Conservation (phyloP, 2,113 vertebrate species). For the Tor tambroides region DNA sequence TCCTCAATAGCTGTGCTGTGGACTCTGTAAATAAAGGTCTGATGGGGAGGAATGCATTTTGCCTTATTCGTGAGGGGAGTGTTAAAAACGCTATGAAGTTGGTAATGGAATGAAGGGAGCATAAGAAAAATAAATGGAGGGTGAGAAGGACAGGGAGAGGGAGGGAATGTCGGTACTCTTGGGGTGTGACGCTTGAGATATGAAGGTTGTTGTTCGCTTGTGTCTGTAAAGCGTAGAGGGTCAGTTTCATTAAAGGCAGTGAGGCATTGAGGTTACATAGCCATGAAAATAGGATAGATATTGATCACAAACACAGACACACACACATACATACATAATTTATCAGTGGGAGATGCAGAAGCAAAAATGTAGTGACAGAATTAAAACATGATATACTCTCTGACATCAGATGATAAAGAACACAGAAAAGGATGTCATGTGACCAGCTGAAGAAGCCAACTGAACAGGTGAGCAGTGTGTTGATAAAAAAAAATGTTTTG, state of each 20-base stretch:
- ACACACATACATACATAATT: not conserved
- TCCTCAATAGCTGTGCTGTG: not conserved
- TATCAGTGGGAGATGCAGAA: not conserved
- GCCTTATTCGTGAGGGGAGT: constrained; percentile 29
- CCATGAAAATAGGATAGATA: constrained; percentile 30
- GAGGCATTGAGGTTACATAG: constrained; percentile 20
- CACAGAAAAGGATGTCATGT: not conserved
- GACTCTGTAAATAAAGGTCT: constrained; percentile 14
- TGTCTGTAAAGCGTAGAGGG: not conserved
- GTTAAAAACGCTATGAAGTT: constrained; percentile 41
- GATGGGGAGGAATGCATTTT: not conserved
- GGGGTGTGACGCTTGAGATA: constrained; percentile 24
- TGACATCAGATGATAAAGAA: not conserved
- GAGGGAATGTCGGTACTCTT: not conserved
- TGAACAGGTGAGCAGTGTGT: not conserved
- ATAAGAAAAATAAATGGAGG: constrained; percentile 4
- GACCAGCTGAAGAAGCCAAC: not conserved
- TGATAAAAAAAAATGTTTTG: not conserved
- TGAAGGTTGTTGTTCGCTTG: constrained; percentile 20
- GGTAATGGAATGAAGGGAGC: constrained; percentile 31
- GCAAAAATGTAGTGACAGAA: constrained; percentile 1
- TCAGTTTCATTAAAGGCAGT: constrained; percentile 42
- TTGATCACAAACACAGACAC: constrained; percentile 16
- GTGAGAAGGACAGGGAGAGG: not conserved
- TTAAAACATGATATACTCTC: not conserved